phyloP scores from a whole-genome alignment of 1,140 invertebrate species.

The Parasteatoda tepidariorum region DNA sequence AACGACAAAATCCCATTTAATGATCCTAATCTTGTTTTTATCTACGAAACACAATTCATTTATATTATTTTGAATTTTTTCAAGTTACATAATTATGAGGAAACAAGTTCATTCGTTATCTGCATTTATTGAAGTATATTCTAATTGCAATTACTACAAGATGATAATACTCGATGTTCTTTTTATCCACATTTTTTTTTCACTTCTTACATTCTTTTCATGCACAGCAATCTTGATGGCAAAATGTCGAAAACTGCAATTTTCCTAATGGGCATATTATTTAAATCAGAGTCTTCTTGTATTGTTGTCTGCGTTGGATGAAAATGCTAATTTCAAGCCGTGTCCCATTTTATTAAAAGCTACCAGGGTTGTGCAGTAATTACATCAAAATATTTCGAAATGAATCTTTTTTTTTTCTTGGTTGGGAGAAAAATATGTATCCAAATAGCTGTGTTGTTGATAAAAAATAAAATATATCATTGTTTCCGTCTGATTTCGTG shows the following conservation, averaged over 20 bases:
- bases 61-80: too few species aligned
- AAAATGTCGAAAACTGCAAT: constrained; percentile 11
- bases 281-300: constrained; percentile 22
- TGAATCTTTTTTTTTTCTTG: not conserved
- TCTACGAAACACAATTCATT: too few species aligned
- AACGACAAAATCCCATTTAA: too few species aligned
- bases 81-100: too few species aligned
- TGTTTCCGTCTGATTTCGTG: too few species aligned
- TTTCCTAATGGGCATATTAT: constrained; percentile 39
- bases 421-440: not conserved
- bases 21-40: too few species aligned
- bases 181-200: not conserved
- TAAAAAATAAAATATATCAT: too few species aligned
- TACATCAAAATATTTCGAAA: not conserved
- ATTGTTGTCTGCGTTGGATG: constrained; percentile 5
- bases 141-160: too few species aligned
- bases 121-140: too few species aligned
- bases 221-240: not conserved
- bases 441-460: too few species aligned
- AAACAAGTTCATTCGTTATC: too few species aligned
- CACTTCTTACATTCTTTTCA: not conserved
- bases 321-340: constrained; percentile 42
- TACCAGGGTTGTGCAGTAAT: not conserved
- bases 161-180: too few species aligned
- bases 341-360: constrained; percentile 29